Evolutionary conservation across 1,140 invertebrate genomes (phyloP).

Genomic region (Thaumetopoea pityocampa): DNA sequence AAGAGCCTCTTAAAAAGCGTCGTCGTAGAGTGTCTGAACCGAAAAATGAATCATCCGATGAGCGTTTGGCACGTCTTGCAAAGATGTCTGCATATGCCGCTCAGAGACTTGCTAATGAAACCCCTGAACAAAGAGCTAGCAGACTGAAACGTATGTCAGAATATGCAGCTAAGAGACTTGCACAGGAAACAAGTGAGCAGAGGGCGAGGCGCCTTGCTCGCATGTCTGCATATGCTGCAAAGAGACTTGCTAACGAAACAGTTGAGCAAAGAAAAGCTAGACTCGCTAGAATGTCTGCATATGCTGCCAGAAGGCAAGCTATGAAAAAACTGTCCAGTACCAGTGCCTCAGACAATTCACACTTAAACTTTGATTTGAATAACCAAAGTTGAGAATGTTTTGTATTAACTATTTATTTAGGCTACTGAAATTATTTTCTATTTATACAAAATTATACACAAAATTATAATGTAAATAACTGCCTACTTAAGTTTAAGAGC

Average conservation of each 20-base stretch:
- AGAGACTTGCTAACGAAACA: slow-evolving; percentile 71
- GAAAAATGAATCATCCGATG: slow-evolving; percentile 67
- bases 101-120: slow-evolving; percentile 74
- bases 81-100: slow-evolving; percentile 72
- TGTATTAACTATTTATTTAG: too few relatives aligned
- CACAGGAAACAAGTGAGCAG: slow-evolving; percentile 73
- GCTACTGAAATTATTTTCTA: too few relatives aligned
- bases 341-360: not conserved
- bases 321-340: slow-evolving; percentile 36
- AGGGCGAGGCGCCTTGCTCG: slow-evolving; percentile 68
- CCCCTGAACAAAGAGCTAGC: slow-evolving; percentile 68
- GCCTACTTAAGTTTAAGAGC: too few relatives aligned
- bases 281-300: slow-evolving; percentile 74
- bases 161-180: slow-evolving; percentile 61
- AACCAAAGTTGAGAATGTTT: slow-evolving; percentile 11
- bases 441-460: too few relatives aligned
- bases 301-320: slow-evolving; percentile 57
- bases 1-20: slow-evolving; percentile 16
- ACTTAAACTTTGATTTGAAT: slow-evolving; percentile 6
- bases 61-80: slow-evolving; percentile 65
- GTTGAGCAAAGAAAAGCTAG: slow-evolving; percentile 71
- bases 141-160: slow-evolving; percentile 68
- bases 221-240: slow-evolving; percentile 74
- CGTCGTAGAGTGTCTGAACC: slow-evolving; percentile 28
- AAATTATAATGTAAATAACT: too few relatives aligned